Base-by-base conservation (phyloP, 2,797 vertebrate genomes). In the Cossypha caffra region DNA sequence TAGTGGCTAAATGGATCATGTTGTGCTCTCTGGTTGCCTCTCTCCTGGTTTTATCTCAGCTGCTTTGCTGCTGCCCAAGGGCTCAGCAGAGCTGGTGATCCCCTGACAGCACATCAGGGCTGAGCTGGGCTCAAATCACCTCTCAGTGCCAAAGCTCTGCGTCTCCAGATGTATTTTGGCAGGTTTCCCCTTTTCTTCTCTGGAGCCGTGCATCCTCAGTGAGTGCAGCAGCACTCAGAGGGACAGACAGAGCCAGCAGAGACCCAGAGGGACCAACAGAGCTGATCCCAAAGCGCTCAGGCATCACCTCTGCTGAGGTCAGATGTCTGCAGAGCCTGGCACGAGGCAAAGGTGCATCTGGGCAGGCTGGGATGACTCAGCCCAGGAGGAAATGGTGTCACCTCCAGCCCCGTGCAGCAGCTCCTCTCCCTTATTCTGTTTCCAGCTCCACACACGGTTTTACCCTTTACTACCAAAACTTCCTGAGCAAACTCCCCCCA, bases 151-250 rank as follows among this genome's bases (percentile, higher is more conserved):
- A 26, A 85, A 85, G 75, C 72, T 57, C 9, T 0, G 1, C 5
- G 16, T 91, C 79, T 84, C 48, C 58, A 48, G 31, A 47, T 7
- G 1, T 0, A 33, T 72, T 83, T 51, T 91, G 93, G 94, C 93
- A 72, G 23, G 5, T 24, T 88, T 88, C 85, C 95, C 78, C 63
- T 92, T 92, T 62, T 92, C 81, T 74, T 52, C 67, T 72, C 57
- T 1, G 0, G 14, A 59, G 47, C 0, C 54, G 28, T 19, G 40
- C 2, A 0, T 50, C 37, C 63, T 45, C 51, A 3, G 18, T 0
- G 61, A 1, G 28, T 35, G 84, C 95, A 96, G 92, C 91, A 75
- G 84, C 7, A 1, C 57, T 11, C 2, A 1, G 67, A 83, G 52
- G 67, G 63, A 85, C 55, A 33, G 66, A n/a, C 2, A 7, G 42